A percentile compares a stretch with the other conserved stretches of the same genome.
Conservation (phyloP, 1,140 invertebrate genomes). For the Argopecten irradians region DNA sequence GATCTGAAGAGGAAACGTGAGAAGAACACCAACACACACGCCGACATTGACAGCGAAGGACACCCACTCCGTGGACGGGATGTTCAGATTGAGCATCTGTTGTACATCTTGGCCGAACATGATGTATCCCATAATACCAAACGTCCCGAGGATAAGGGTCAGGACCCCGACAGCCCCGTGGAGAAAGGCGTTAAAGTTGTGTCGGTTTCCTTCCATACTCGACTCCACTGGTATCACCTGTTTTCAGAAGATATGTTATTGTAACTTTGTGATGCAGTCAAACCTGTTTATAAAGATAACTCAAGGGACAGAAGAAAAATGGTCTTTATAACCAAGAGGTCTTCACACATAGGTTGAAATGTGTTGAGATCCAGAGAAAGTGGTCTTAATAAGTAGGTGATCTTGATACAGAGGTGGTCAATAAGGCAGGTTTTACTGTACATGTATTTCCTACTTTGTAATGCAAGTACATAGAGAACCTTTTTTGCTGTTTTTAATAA, state of each 20-base stretch:
- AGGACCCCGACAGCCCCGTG: conserved; percentile 66
- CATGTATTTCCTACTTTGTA: too few species aligned
- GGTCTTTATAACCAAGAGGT: too few species aligned
- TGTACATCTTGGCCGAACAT: conserved; percentile 65
- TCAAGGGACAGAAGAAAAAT: too few species aligned
- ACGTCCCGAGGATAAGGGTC: conserved; percentile 56
- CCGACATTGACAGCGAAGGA: conserved; percentile 66
- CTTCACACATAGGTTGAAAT: too few species aligned
- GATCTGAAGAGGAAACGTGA: conserved; percentile 74
- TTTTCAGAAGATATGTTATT: conserved; percentile 29
- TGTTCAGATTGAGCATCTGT: conserved; percentile 73
- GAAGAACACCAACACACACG: conserved; percentile 68
- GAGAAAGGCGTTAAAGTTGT: conserved; percentile 69
- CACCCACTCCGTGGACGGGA: conserved; percentile 54
- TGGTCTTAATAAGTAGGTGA: too few species aligned
- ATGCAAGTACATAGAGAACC: too few species aligned
- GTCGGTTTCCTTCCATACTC: conserved; percentile 74
- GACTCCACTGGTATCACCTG: conserved; percentile 75
- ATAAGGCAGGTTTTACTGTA: too few species aligned
- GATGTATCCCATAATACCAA: conserved; percentile 74
- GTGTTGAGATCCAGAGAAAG: too few species aligned
- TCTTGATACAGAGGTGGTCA: too few species aligned
- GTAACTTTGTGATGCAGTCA: too few species aligned
- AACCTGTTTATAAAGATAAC: too few species aligned
- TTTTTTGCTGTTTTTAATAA: too few species aligned